Conservation (phyloP, 2,888 invertebrate genomes). For the Drosophila mayaguana region DNA sequence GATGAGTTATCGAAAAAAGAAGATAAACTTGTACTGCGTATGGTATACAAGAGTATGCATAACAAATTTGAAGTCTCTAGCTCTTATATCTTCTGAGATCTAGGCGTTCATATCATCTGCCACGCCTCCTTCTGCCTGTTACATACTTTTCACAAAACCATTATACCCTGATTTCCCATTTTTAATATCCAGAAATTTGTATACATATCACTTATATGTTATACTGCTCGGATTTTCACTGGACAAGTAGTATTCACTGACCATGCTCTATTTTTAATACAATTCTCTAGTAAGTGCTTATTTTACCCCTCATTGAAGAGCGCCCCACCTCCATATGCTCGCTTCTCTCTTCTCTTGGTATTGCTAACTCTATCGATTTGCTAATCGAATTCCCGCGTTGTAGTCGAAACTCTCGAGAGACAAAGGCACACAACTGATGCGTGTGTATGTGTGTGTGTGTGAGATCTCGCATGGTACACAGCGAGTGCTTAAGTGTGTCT, state of each 20-base stretch:
- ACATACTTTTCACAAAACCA: too few relatives aligned
- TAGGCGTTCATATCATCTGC: too few relatives aligned
- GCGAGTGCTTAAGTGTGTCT: conserved; percentile 55
- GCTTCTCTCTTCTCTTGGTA: not conserved
- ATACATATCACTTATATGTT: not conserved
- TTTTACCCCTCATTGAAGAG: not conserved
- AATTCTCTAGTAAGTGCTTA: not conserved
- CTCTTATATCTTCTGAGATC: too few relatives aligned
- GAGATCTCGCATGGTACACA: conserved; percentile 19
- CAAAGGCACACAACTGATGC: conserved; percentile 8
- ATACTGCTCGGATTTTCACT: not conserved
- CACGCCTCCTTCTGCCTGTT: too few relatives aligned
- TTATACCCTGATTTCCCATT: too few relatives aligned
- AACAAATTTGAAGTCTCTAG: too few relatives aligned
- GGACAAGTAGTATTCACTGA: not conserved
- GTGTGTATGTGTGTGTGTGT: conserved; percentile 11
- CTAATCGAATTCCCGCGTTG: conserved; percentile 16
- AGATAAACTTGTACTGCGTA: too few relatives aligned
- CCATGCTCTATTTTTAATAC: not conserved
- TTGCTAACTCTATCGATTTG: conserved; percentile 20
- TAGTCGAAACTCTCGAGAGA: conserved; percentile 16
- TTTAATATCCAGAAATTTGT: not conserved
- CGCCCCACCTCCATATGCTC: fast-evolving
- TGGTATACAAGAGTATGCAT: too few relatives aligned
- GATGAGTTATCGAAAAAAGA: too few relatives aligned